Evolutionary conservation across 2,113 vertebrate genomes (phyloP).

Genomic region (Scolopax mira): DNA sequence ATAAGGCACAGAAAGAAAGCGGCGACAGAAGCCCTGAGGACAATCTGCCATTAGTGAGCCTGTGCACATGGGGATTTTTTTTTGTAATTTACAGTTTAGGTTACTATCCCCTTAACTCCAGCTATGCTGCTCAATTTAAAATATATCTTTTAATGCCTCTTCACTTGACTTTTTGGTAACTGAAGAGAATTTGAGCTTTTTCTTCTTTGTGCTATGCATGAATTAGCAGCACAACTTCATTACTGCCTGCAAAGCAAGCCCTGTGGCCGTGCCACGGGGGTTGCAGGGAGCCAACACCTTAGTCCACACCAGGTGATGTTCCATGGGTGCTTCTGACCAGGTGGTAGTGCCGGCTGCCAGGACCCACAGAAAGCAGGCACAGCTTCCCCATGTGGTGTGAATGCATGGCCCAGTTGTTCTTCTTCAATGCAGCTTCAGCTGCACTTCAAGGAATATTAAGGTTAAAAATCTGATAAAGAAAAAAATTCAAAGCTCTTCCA

Average conservation of each 20-base stretch:
- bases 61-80: neutral
- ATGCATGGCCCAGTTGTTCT: neutral
- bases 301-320: fast-evolving
- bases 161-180: neutral
- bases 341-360: neutral
- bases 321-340: neutral
- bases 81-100: neutral
- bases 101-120: neutral
- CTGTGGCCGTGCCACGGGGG: neutral
- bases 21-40: neutral
- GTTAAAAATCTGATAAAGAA: neutral
- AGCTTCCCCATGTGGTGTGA: neutral
- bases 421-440: slow-evolving; percentile 43
- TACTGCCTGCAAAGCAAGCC: neutral
- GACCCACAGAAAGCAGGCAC: neutral
- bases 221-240: neutral
- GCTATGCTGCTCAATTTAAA: slow-evolving; percentile 2
- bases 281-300: neutral
- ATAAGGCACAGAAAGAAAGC: neutral
- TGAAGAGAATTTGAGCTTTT: neutral
- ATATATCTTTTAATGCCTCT: neutral
- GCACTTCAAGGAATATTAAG: slow-evolving; percentile 35
- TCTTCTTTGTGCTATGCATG: neutral
- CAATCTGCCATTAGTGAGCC: neutral
- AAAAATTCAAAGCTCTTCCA: slow-evolving; percentile 43